Evolutionary conservation across 2,797 vertebrate genomes (phyloP), one percentile per base, ranked within the genome.

Genomic region (Anolis apletophallus): DNA sequence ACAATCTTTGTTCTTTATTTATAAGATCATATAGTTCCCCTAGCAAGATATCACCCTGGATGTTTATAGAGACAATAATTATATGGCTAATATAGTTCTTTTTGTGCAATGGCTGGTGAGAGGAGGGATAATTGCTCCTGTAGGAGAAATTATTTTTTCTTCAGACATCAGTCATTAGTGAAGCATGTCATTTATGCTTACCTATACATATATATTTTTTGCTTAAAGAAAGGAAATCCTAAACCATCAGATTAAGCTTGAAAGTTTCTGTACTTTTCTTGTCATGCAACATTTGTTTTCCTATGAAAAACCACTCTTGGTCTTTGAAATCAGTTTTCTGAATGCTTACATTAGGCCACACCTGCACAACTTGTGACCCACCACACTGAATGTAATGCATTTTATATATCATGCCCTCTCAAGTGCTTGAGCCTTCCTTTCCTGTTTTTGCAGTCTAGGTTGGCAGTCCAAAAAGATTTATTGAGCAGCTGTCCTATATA

Each of bases 281-380:
- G 54, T 19, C 50, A 57, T 17, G 57, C 46, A 74, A 1, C 4
- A 81, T 17, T 59, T 69, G 13, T 59, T 83, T 87, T 21, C 14
- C 2, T 59, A 74, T 55, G 16, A 80, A 73, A 19, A 81, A 67
- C 21, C 59, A 16, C 40, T 6, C 46, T 52, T 46, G 8, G 1
- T 26, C 46, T 14, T 14, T 36, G 1, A 0, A 80, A 23, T 46
- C 17, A 14, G 5, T 7, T 57, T 78, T 92, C 88, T 88, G 81
- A 91, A 82, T 92, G 77, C 72, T 84, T 76, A 21, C 0, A 8
- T 55, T 80, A 8, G 64, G 11, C 59, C n/a, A 50, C 16, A 34
- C 59, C 57, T 67, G 82, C 12, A 52, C 57, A 67, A 34, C 7
- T 13, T 52, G 17, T 64, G 68, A 29, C 69, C 81, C 34, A 40